Evolutionary conservation across 2,888 invertebrate species (phyloP).

Genomic region (Torymus auratus): DNA sequence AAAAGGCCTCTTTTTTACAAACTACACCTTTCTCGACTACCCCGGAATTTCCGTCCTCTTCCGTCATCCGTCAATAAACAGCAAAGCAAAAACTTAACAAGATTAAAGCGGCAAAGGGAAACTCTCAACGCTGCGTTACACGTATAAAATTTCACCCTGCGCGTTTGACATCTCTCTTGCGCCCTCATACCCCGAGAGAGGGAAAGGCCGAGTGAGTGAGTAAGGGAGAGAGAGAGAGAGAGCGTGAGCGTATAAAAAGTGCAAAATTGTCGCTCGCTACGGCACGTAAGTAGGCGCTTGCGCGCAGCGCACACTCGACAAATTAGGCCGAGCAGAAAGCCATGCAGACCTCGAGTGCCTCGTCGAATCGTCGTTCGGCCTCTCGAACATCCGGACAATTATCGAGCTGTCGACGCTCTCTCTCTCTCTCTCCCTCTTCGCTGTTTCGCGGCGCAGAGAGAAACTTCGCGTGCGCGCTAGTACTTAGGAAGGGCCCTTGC

Average conservation of each 20-base stretch:
- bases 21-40: no score
- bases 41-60: neutral
- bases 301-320: constrained; percentile 18
- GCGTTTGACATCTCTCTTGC: no score
- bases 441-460: constrained; percentile 13
- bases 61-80: neutral
- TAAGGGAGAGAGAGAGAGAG: no score
- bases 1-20: no score
- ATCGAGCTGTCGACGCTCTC: constrained; percentile 15
- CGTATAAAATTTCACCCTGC: no score
- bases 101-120: no score
- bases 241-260: neutral
- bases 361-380: constrained; percentile 32
- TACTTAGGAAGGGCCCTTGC: no score
- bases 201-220: no score
- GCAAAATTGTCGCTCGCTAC: neutral
- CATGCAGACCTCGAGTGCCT: constrained; percentile 1
- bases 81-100: no score
- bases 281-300: constrained; percentile 18
- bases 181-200: no score
- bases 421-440: neutral
- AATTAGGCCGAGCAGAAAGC: constrained; percentile 43
- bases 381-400: constrained; percentile 39
- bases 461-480: neutral
- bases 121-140: no score